Evolutionary conservation across 2,888 invertebrate species (phyloP).

Genomic region (Malacosoma neustria): DNA sequence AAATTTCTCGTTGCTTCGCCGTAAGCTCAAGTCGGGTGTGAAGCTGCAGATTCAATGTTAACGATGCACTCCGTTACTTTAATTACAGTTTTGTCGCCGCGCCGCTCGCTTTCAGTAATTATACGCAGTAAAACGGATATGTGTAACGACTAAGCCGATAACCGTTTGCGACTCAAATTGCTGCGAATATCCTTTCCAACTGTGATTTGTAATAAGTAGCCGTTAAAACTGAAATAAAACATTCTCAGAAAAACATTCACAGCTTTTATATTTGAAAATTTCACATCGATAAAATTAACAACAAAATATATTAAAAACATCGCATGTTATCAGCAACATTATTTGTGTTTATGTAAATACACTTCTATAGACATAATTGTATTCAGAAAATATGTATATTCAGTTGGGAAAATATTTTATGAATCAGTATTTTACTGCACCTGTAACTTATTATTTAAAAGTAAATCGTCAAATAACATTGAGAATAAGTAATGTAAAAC

Average conservation of each 20-base stretch:
- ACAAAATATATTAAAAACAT: too few species aligned
- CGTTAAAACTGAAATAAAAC: constrained; percentile 46
- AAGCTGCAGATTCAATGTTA: constrained; percentile 42
- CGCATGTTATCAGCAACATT: too few species aligned
- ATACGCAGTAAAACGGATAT: constrained; percentile 61
- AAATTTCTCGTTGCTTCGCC: too few species aligned
- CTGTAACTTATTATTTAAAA: neutral
- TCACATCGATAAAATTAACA: too few species aligned
- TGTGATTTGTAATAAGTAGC: constrained; percentile 43
- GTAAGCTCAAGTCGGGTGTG: constrained; percentile 33
- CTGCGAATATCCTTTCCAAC: constrained; percentile 55
- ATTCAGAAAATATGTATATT: neutral
- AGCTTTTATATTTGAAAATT: constrained; percentile 4
- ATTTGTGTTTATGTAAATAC: neutral
- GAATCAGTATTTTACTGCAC: neutral
- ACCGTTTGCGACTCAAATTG: constrained; percentile 48
- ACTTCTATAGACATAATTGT: neutral
- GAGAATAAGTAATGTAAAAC: constrained; percentile 19
- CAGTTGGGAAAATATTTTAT: neutral
- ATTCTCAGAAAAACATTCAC: constrained; percentile 27
- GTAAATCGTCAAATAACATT: constrained; percentile 14
- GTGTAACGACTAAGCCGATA: constrained; percentile 52
- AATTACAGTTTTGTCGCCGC: constrained; percentile 61
- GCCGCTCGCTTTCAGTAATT: constrained; percentile 50
- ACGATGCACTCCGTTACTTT: constrained; percentile 61